Percentiles rank a stretch among this genome's conserved stretches.
Evolutionary conservation across 2,797 vertebrate genomes (phyloP).

Genomic region (Darevskia mixta): DNA sequence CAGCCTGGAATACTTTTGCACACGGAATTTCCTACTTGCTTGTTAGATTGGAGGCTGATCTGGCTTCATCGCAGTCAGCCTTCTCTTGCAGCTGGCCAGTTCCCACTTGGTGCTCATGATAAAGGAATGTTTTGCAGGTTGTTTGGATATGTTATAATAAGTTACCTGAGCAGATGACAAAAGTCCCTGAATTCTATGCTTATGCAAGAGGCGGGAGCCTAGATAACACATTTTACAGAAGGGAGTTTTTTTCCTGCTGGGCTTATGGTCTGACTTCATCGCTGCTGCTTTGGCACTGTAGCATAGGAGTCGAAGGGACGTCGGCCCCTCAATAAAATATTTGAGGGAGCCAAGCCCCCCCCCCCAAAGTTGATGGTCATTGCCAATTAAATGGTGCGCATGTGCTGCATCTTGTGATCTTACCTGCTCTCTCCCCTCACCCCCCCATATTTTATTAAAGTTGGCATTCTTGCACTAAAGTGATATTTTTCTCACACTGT

Average conservation of each 20-base stretch:
- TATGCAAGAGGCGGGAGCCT: background rate
- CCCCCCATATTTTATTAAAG: too few species aligned
- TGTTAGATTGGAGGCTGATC: background rate
- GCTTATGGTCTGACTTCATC: background rate
- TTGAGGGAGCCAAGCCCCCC: too few species aligned
- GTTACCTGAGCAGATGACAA: background rate
- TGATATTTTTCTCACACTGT: background rate
- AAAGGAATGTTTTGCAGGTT: background rate
- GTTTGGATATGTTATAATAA: background rate
- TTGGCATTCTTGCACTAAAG: background rate
- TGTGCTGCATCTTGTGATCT: too few species aligned
- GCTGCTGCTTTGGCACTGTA: background rate
- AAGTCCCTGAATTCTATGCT: background rate
- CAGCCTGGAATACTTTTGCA: background rate
- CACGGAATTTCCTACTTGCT: background rate
- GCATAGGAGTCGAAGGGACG: too few species aligned
- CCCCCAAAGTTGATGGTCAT: too few species aligned
- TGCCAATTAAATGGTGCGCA: too few species aligned
- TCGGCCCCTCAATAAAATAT: too few species aligned
- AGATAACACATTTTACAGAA: background rate
- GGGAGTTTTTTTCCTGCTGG: background rate
- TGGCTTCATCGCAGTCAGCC: too few species aligned
- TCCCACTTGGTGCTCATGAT: background rate
- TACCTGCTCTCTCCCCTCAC: too few species aligned
- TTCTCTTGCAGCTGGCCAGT: slow-evolving; percentile 3